phyloP scores from a whole-genome alignment of 64 coral and sea anemone genomes.

The Montipora sp. region DNA sequence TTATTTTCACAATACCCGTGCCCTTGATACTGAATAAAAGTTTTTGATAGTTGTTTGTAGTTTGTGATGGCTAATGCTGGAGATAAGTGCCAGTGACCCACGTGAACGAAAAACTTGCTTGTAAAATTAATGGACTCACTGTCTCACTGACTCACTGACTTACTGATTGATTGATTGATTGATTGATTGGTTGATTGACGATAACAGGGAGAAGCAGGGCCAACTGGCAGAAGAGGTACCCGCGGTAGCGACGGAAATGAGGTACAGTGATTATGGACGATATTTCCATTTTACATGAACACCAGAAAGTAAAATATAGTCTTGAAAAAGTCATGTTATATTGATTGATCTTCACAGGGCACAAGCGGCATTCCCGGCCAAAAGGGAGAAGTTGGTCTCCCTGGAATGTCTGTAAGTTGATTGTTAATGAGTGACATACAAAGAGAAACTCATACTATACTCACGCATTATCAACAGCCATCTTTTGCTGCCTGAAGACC shows the following conservation, averaged over 20 bases:
- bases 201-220: conserved; percentile 6
- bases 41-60: too few relatives aligned
- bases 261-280: neutral
- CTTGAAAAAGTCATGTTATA: neutral
- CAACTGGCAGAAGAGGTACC: neutral
- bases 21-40: too few relatives aligned
- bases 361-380: neutral
- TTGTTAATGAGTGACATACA: neutral
- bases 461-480: too few relatives aligned
- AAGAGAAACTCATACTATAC: neutral
- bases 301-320: neutral
- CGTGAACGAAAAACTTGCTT: too few relatives aligned
- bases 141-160: neutral
- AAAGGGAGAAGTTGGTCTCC: conserved; percentile 1
- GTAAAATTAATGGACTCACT: neutral
- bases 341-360: neutral
- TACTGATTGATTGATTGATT: neutral
- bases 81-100: too few relatives aligned
- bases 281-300: neutral
- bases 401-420: neutral
- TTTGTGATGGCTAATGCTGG: too few relatives aligned
- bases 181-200: neutral
- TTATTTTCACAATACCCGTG: too few relatives aligned
- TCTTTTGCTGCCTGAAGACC: too few relatives aligned
- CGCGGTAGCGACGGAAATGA: neutral